phyloP scores from a whole-genome alignment of 1,140 invertebrate genomes.

The Anagrus nilaparvatae region DNA sequence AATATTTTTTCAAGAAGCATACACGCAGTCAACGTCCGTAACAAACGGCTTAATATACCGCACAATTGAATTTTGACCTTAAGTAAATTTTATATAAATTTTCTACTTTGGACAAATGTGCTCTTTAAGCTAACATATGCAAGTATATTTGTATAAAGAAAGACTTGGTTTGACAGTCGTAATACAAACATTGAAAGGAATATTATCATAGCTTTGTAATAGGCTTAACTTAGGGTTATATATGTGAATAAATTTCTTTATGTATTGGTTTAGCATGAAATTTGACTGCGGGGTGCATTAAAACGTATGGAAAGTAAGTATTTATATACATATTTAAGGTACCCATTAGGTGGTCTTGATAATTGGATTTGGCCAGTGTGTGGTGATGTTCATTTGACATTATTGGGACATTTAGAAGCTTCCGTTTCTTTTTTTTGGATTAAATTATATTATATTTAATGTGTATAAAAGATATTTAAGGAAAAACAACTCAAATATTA shows the following conservation, averaged over 20 bases:
- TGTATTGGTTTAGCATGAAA: no score
- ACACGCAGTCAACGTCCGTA: no score
- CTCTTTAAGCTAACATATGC: conserved; percentile 20
- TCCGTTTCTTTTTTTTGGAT: no score
- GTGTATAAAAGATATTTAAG: no score
- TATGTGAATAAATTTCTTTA: no score
- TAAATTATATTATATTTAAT: no score
- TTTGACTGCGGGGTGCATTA: conserved; percentile 16
- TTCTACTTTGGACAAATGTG: conserved; percentile 1
- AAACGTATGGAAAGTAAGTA: conserved; percentile 17
- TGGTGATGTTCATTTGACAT: conserved; percentile 40
- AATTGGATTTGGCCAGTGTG: conserved; percentile 35
- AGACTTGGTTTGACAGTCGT: no score
- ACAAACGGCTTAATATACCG: no score
- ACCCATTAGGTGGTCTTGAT: conserved; percentile 22
- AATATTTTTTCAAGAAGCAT: no score
- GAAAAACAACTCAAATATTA: no score
- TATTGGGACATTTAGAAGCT: conserved; percentile 29
- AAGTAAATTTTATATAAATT: no score
- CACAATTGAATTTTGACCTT: conserved; percentile 6
- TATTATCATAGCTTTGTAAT: conserved; percentile 35
- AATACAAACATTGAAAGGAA: conserved; percentile 24
- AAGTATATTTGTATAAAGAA: no score
- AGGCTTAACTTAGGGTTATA: conserved; percentile 34
- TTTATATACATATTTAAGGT: conserved; percentile 18